Conservation (phyloP, 1,140 invertebrate species). For the Melitaea cinxia region DNA sequence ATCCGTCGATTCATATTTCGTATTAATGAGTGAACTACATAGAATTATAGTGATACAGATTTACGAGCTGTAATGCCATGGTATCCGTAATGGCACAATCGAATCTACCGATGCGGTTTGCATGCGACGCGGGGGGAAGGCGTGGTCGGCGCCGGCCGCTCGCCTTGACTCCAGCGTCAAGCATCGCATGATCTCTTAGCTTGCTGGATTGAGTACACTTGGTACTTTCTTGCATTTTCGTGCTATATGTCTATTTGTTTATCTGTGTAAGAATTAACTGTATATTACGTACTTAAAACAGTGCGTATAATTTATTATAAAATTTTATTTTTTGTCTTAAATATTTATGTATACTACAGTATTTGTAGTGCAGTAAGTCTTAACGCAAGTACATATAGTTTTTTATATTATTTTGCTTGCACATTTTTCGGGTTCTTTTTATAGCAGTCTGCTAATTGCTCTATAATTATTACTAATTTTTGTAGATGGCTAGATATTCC, state of each 20-base stretch:
- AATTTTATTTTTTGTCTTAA: conserved; percentile 1
- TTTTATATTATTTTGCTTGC: no score
- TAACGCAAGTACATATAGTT: no score
- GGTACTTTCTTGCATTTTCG: conserved; percentile 24
- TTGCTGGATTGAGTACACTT: conserved; percentile 30
- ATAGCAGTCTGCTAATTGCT: no score
- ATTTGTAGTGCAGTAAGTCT: no score
- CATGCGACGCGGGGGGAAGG: conserved; percentile 55
- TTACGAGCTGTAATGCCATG: conserved; percentile 22
- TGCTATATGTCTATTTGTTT: neutral
- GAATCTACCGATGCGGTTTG: conserved; percentile 57
- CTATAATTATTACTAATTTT: no score
- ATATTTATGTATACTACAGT: neutral
- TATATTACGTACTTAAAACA: no score
- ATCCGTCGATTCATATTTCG: conserved; percentile 17
- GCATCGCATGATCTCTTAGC: conserved; percentile 77
- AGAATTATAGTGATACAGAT: conserved; percentile 24
- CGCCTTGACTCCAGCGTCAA: conserved; percentile 79
- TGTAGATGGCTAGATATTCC: no score
- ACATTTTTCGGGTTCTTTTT: no score
- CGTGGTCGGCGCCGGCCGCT: conserved; percentile 79
- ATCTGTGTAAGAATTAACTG: no score
- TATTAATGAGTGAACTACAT: conserved; percentile 17
- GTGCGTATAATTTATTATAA: no score
- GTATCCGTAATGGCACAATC: conserved; percentile 50